Base-by-base conservation (phyloP, 1,140 invertebrate species). In the Trinorchestia longiramus region DNA sequence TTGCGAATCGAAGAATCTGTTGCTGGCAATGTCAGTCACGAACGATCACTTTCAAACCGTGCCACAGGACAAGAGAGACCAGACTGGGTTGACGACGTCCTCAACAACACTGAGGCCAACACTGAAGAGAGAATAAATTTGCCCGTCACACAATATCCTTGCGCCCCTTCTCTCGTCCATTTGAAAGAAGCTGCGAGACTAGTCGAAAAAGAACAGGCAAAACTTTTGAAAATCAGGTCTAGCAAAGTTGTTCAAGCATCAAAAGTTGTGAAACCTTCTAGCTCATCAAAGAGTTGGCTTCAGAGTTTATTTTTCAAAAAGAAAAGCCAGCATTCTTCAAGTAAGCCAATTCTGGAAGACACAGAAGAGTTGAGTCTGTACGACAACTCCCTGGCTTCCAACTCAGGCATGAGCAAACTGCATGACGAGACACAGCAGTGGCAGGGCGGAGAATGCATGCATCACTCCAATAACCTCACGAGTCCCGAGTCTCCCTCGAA, bases 341-440 rank as follows among this genome's bases (percentile, higher is more conserved):
- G 43, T 28, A 94, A 47, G 92, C 92, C 92, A 6, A 94, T 94
- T n/a, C 43, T 94, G 36, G 92, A 94, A 47, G 92, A 94, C 36
- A 94, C 92, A 6, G 92, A 94, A 40, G 92, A 44, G 43, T 94
- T 94, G 92, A 94, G 92, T 94, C 92, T 94, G 36, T 94, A 94
- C 43, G 92, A 94, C 44, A 94, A 94, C 44, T 94, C 92, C 8
- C 4, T 94, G 19, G 44, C 44, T 47, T 94, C 92, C 43, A 94
- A 94, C 43, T 47, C 92, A 41, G 92, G 92, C 43, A 43, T 94
- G 41, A 40, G 92, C 44, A 94, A 94, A 40, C 17, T 28, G 11
- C 92, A 40, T 15, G 92, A 94, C 0, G 92, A 94, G 43, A 11
- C 19, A 40, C 88, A 90, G 41, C 88, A 17, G 28, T 94, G 92